Evolutionary conservation across 2,113 vertebrate genomes (phyloP).

Genomic region (Tamias sibiricus): DNA sequence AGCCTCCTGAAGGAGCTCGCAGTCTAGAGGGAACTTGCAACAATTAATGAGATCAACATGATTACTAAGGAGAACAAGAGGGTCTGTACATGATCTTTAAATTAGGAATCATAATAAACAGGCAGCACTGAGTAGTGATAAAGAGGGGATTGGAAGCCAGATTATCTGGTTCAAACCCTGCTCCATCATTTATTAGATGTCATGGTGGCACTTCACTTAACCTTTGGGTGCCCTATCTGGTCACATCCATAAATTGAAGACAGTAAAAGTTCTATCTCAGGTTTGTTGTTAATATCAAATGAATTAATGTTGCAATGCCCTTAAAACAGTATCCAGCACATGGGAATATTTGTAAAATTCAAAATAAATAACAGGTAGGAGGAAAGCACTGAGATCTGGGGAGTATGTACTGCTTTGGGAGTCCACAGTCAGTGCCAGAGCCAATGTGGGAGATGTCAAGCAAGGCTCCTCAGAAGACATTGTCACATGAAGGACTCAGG

Average conservation of each 20-base stretch:
- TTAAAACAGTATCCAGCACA: not conserved
- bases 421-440: not conserved
- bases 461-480: not conserved
- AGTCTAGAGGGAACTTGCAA: rapidly evolving
- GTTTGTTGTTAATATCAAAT: not conserved
- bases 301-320: not conserved
- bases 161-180: not conserved
- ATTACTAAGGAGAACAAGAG: too few relatives aligned
- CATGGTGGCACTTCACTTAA: not conserved
- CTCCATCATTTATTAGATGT: not conserved
- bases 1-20: not conserved
- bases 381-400: not conserved
- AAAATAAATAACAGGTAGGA: not conserved
- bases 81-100: not conserved
- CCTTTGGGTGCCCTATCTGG: not conserved
- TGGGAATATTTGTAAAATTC: not conserved
- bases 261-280: not conserved
- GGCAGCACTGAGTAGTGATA: too few relatives aligned
- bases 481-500: not conserved
- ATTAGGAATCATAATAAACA: not conserved
- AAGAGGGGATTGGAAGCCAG: not conserved
- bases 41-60: not conserved
- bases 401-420: not conserved
- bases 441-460: not conserved
- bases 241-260: not conserved